These are phyloP conservation scores for Muntiacus muntjak DNA, from an alignment of 2,113 vertebrate genomes.

Conservation along the genomic window DNA sequence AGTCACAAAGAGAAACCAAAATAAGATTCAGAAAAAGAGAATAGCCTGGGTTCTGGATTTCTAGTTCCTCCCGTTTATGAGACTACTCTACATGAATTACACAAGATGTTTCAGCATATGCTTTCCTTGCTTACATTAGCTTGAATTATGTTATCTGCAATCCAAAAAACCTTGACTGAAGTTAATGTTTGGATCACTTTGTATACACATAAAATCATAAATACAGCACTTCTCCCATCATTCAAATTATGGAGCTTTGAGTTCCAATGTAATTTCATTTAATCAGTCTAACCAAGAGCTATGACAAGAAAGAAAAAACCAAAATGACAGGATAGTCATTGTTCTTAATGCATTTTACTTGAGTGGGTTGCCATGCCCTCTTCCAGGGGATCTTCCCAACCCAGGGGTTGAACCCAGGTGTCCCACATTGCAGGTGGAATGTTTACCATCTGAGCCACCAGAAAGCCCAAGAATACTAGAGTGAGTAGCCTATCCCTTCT, in stretches of 20 bases:
- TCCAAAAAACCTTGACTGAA: background rate
- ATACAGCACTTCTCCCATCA: background rate
- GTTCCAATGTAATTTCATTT: background rate
- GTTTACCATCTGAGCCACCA: background rate
- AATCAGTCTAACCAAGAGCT: background rate
- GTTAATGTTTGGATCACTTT: background rate
- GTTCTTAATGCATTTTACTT: background rate
- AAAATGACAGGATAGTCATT: background rate
- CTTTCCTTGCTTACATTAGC: background rate
- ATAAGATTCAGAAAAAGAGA: background rate
- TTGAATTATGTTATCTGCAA: background rate
- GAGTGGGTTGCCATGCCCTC: background rate
- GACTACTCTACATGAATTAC: background rate
- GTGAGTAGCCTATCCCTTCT: background rate
- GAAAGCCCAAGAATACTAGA: background rate
- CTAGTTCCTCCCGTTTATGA: background rate
- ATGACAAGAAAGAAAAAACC: background rate
- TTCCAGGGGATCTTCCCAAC: background rate
- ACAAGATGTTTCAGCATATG: background rate
- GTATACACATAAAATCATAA: background rate
- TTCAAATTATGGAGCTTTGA: background rate
- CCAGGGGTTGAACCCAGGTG: background rate
- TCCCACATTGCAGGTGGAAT: background rate
- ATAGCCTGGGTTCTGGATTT: background rate
- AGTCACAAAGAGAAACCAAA: background rate